Percentiles rank a stretch among this genome's conserved stretches.
These are phyloP conservation scores for Drosophila barbarae DNA, from an alignment of 2,888 invertebrate species.

Conservation along the genomic window DNA sequence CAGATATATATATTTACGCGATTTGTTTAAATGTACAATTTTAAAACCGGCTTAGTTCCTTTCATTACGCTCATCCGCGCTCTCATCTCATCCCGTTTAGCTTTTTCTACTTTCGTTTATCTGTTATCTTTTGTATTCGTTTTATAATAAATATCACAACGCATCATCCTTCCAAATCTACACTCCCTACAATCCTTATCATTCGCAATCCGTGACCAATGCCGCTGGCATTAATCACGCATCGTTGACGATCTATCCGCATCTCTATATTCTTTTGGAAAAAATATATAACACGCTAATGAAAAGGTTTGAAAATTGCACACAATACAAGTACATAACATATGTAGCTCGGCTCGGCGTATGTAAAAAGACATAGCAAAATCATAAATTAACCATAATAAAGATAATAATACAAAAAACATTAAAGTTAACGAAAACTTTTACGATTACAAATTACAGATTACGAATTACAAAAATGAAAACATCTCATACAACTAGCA, in stretches of 20 bases:
- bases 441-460: conserved; percentile 42
- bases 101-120: conserved; percentile 53
- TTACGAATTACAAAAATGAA: conserved; percentile 56
- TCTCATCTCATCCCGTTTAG: conserved; percentile 13
- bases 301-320: conserved; percentile 73
- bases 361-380: conserved; percentile 45
- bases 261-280: conserved; percentile 48
- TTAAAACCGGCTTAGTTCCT: conserved; percentile 70
- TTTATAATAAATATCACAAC: conserved; percentile 80
- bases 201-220: conserved; percentile 45
- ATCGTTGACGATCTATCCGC: conserved; percentile 30
- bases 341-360: conserved; percentile 38
- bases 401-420: conserved; percentile 72
- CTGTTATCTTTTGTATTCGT: conserved; percentile 53
- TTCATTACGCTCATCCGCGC: conserved; percentile 56
- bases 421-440: conserved; percentile 61
- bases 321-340: conserved; percentile 63
- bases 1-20: conserved; percentile 33
- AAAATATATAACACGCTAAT: conserved; percentile 65
- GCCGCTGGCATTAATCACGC: conserved; percentile 44
- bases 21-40: conserved; percentile 68
- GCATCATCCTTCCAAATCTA: conserved; percentile 76
- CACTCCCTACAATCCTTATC: conserved; percentile 49
- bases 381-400: conserved; percentile 72
- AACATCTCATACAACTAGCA: conserved; percentile 61